Evolutionary conservation across 2,888 invertebrate species (phyloP).

Genomic region (Uropetala carovei): DNA sequence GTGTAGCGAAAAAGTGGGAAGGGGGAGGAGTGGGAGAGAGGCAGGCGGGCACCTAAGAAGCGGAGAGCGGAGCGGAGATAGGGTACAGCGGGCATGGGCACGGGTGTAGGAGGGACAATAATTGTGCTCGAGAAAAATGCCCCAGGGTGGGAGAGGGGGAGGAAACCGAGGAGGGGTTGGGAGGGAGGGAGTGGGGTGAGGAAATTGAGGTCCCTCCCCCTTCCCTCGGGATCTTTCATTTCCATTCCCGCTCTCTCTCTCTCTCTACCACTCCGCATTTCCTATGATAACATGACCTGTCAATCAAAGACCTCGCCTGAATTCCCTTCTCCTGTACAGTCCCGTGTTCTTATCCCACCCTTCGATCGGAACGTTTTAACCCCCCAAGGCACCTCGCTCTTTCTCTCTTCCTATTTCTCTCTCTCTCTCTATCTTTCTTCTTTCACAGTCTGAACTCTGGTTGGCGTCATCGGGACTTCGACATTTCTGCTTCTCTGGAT

Average conservation of each 20-base stretch:
- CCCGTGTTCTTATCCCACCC: constrained; percentile 54
- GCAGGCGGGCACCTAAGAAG: neutral
- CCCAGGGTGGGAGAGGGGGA: constrained; percentile 11
- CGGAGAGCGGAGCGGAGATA: neutral
- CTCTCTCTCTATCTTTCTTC: neutral
- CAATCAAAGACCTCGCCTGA: constrained; percentile 41
- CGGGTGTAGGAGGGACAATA: constrained; percentile 45
- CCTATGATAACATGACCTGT: constrained; percentile 63
- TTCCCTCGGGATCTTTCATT: constrained; percentile 46
- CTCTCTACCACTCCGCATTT: neutral
- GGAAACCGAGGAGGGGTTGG: neutral
- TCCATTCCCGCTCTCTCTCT: constrained; percentile 20
- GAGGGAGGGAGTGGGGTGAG: neutral
- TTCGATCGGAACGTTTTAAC: constrained; percentile 33
- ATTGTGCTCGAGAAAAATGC: constrained; percentile 40
- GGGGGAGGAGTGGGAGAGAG: neutral
- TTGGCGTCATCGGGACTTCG: constrained; percentile 54
- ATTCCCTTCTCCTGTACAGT: constrained; percentile 43
- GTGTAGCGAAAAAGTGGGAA: neutral
- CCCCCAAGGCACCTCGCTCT: neutral
- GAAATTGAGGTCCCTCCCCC: constrained; percentile 46
- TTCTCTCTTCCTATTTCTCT: neutral
- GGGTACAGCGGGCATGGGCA: neutral
- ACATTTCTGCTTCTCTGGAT: neutral
- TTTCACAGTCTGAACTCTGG: neutral